A percentile compares a stretch with the other conserved stretches of the same genome.
Evolutionary conservation across 1,140 invertebrate genomes (phyloP).

Genomic region (Thrips palmi): DNA sequence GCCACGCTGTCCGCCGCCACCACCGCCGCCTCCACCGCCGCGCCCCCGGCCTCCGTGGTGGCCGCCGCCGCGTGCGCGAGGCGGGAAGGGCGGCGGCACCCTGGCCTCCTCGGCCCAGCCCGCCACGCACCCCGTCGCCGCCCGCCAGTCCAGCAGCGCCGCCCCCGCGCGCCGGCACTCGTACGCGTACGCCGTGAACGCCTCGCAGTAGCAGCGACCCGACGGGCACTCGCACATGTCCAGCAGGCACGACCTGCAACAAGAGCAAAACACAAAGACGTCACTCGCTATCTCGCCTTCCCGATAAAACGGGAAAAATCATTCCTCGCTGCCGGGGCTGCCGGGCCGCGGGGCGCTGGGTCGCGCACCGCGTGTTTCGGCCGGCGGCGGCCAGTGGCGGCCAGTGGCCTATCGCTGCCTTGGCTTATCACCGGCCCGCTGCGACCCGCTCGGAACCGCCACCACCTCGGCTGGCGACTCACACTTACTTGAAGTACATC

Average conservation of each 20-base stretch:
- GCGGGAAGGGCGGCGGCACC: no score
- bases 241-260: conserved; percentile 51
- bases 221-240: conserved; percentile 81
- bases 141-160: conserved; percentile 41
- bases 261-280: neutral
- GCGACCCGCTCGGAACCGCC: neutral
- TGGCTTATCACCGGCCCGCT: neutral
- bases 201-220: conserved; percentile 71
- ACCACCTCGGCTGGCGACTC: neutral
- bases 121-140: conserved; percentile 34
- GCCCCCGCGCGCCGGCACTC: conserved; percentile 64
- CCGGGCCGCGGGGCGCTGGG: no score
- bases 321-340: no score
- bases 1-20: no score
- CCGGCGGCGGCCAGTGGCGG: no score
- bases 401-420: no score
- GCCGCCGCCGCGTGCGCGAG: no score
- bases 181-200: conserved; percentile 69
- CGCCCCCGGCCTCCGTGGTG: no score
- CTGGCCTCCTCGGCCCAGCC: no score
- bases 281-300: neutral
- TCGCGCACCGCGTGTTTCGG: no score
- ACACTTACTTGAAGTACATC: conserved; percentile 49
- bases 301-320: neutral
- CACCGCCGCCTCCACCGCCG: no score